Percentiles rank a stretch among this genome's conserved stretches.
phyloP scores from a whole-genome alignment of 2,888 invertebrate genomes.

The Lacanobia oleracea region DNA sequence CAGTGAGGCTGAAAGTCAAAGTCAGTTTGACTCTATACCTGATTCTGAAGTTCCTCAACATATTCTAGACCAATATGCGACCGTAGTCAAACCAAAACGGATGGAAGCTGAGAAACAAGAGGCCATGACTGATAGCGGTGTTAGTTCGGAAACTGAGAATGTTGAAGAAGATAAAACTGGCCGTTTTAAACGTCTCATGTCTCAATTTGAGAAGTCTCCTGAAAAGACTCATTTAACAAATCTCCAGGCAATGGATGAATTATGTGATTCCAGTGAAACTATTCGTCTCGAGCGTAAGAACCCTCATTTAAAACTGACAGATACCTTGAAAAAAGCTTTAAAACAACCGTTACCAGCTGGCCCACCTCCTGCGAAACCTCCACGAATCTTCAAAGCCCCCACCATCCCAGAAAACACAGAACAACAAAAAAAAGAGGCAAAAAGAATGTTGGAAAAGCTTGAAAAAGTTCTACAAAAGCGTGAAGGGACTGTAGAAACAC shows the following conservation, averaged over 20 bases:
- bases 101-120: conserved; percentile 80
- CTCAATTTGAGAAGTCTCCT: conserved; percentile 65
- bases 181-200: conserved; percentile 73
- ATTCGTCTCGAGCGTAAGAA: conserved; percentile 85
- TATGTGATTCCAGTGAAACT: conserved; percentile 85
- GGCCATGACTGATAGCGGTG: conserved; percentile 87
- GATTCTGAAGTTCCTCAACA: conserved; percentile 85
- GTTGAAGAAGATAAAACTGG: conserved; percentile 83
- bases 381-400: conserved; percentile 90
- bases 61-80: conserved; percentile 87
- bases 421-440: conserved; percentile 87
- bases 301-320: conserved; percentile 87
- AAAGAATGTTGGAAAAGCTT: conserved; percentile 92
- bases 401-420: conserved; percentile 73
- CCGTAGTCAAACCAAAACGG: conserved; percentile 82
- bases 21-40: conserved; percentile 75
- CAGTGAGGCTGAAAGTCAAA: conserved; percentile 52
- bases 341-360: conserved; percentile 93
- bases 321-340: conserved; percentile 92
- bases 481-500: conserved; percentile 74
- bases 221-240: conserved; percentile 73
- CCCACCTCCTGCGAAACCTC: conserved; percentile 94
- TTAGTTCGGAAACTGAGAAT: conserved; percentile 88
- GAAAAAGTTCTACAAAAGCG: conserved; percentile 90
- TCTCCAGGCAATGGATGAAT: conserved; percentile 78